Percentiles rank a stretch among this genome's conserved stretches.
Evolutionary conservation across 2,113 vertebrate species (phyloP).

Genomic region (Antennarius striatus): DNA sequence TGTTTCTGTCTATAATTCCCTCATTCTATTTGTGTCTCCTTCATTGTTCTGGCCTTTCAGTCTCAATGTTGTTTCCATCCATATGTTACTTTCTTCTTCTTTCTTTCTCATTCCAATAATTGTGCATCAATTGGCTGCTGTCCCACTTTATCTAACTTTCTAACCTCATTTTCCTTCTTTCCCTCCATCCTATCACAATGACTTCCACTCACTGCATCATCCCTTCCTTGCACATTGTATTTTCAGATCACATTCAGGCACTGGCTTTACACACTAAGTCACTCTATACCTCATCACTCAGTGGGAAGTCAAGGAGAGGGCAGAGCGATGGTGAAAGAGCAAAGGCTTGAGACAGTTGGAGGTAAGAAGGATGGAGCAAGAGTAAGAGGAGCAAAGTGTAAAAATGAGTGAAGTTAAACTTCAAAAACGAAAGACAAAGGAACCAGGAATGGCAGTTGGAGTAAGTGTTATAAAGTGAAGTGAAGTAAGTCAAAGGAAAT

Average conservation of each 20-base stretch:
- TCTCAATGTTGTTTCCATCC: background rate
- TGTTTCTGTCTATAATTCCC: too few species aligned
- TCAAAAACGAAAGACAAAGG: constrained; percentile 36
- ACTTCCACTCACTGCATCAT: constrained; percentile 31
- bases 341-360: constrained; percentile 2
- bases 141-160: background rate
- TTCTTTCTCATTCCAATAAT: background rate
- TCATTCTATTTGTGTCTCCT: too few species aligned
- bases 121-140: background rate
- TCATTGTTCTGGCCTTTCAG: background rate
- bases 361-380: background rate
- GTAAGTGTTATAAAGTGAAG: background rate
- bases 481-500: constrained; percentile 37
- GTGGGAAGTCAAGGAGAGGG: constrained; percentile 58
- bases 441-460: constrained; percentile 18
- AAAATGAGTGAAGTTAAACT: constrained; percentile 41
- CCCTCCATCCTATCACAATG: constrained; percentile 14
- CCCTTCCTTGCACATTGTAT: constrained; percentile 49
- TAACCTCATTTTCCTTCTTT: constrained; percentile 16
- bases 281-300: constrained; percentile 64
- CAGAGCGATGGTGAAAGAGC: constrained; percentile 35
- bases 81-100: background rate
- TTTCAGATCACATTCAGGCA: constrained; percentile 56
- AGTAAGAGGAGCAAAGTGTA: constrained; percentile 5
- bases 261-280: constrained; percentile 63